Conservation (phyloP, 2,797 vertebrate genomes). For the Hoplostethus mediterraneus region DNA sequence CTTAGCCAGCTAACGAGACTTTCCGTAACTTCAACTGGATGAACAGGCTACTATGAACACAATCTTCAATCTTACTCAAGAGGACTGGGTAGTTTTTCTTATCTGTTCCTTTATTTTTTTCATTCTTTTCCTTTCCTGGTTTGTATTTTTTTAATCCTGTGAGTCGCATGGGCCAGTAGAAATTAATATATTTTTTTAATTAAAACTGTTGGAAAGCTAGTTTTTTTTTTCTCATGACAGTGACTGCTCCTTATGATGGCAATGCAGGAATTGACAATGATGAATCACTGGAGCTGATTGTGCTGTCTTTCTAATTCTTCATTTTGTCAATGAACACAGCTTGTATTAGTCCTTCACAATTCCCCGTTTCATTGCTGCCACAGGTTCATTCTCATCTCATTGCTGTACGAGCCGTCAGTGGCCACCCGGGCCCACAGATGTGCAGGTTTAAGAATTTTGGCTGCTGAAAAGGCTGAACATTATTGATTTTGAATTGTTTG, state of each 20-base stretch:
- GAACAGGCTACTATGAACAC: conserved; percentile 51
- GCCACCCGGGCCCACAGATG: conserved; percentile 13
- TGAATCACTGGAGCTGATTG: conserved; percentile 34
- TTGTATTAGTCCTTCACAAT: conserved; percentile 35
- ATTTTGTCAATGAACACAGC: conserved; percentile 9
- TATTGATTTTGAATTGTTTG: conserved; percentile 13
- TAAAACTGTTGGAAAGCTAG: conserved; percentile 24
- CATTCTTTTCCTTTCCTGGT: conserved; percentile 22
- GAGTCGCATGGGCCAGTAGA: conserved; percentile 32
- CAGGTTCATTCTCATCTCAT: conserved; percentile 46
- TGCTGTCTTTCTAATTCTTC: conserved; percentile 25
- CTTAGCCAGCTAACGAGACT: conserved; percentile 52
- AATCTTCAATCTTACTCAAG: conserved; percentile 60
- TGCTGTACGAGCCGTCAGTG: conserved; percentile 22
- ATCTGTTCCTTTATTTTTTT: conserved; percentile 28
- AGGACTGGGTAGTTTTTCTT: conserved; percentile 48
- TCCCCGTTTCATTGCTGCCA: conserved; percentile 27
- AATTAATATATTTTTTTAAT: conserved; percentile 24
- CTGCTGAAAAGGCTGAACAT: conserved; percentile 45
- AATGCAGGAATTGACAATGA: conserved; percentile 7
- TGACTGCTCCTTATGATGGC: conserved; percentile 31
- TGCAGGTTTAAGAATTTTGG: conserved; percentile 20
- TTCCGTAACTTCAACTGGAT: conserved; percentile 47
- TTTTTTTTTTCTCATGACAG: conserved; percentile 26
- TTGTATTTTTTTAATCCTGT: conserved; percentile 28